phyloP scores from a whole-genome alignment of 2,113 vertebrate species.

The Centropristis striata region DNA sequence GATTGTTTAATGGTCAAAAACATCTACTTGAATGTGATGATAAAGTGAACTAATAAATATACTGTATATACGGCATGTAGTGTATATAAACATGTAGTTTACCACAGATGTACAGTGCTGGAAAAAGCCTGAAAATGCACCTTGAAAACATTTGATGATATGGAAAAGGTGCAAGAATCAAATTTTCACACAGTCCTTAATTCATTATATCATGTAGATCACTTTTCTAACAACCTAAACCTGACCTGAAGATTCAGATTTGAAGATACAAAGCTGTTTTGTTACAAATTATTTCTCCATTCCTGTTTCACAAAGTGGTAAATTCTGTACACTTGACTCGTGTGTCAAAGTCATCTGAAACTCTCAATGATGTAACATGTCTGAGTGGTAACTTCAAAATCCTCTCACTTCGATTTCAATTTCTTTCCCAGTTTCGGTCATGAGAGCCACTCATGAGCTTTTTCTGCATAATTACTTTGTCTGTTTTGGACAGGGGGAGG shows the following conservation, averaged over 20 bases:
- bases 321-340: constrained; percentile 11
- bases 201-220: background rate
- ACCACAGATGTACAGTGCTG: too few relatives aligned
- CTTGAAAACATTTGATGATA: too few relatives aligned
- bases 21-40: too few relatives aligned
- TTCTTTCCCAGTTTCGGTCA: background rate
- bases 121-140: too few relatives aligned
- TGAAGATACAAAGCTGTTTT: background rate
- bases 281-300: constrained; percentile 4
- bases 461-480: constrained; percentile 43
- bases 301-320: constrained; percentile 6
- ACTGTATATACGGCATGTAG: too few relatives aligned
- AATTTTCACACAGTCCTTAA: background rate
- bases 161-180: too few relatives aligned
- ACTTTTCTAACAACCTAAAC: background rate
- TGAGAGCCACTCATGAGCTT: constrained; percentile 15
- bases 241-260: background rate
- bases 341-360: constrained; percentile 6
- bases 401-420: constrained; percentile 7
- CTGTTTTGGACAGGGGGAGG: background rate
- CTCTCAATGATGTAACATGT: constrained; percentile 7
- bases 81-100: too few relatives aligned
- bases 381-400: constrained; percentile 18
- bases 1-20: too few relatives aligned
- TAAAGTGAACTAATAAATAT: too few relatives aligned